These are phyloP conservation scores for Periophthalmus magnuspinnatus DNA, from an alignment of 2,797 vertebrate species.

Conservation along the genomic window DNA sequence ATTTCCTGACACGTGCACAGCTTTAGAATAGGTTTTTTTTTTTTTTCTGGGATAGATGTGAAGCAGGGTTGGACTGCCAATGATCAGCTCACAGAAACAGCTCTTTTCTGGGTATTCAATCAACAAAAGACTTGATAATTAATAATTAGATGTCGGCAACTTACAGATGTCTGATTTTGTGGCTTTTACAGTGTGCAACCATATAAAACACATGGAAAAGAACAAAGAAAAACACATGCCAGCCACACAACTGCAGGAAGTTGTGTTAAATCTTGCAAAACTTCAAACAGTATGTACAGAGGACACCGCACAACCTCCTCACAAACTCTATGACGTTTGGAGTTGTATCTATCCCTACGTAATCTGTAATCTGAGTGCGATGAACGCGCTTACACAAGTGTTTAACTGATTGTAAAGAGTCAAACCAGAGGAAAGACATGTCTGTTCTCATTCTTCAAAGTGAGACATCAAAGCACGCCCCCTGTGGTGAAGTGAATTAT, in stretches of 20 bases:
- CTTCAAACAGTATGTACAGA: not conserved
- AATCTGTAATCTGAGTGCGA: no score
- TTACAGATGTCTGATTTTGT: not conserved
- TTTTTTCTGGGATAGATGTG: no score
- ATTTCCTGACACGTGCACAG: no score
- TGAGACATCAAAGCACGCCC: conserved; percentile 59
- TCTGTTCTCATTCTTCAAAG: conserved; percentile 54
- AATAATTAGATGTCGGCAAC: no score
- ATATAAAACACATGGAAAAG: not conserved
- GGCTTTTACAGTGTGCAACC: not conserved
- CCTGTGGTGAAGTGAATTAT: conserved; percentile 62
- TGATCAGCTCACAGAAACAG: no score
- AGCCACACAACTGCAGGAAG: not conserved
- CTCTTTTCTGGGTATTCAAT: no score
- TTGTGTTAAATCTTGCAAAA: no score
- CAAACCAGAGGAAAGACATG: conserved; percentile 27
- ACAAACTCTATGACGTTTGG: not conserved
- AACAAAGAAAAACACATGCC: not conserved
- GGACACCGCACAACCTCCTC: not conserved
- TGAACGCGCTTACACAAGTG: not conserved
- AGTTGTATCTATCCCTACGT: no score
- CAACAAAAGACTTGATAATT: no score
- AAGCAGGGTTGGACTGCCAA: no score
- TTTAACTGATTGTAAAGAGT: conserved; percentile 6
- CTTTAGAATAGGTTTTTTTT: no score